A percentile compares a stretch with the other conserved stretches of the same genome.
Evolutionary conservation across 1,140 invertebrate species (phyloP).

Genomic region (Hesperophylax magnus): DNA sequence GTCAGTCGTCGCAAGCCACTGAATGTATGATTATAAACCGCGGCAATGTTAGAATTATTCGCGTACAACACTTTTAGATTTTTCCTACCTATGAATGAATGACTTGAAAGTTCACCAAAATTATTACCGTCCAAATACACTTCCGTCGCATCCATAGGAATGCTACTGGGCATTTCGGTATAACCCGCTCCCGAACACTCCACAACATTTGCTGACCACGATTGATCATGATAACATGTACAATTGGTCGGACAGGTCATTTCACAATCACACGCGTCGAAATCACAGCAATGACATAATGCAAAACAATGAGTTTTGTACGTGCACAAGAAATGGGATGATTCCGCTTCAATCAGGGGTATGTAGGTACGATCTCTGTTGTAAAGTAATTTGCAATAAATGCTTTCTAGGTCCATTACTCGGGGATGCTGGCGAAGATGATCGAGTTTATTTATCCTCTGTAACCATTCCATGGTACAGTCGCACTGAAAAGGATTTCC

Average conservation of each 20-base stretch:
- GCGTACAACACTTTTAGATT: slow-evolving; percentile 88
- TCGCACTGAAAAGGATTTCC: slow-evolving; percentile 91
- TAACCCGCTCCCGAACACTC: slow-evolving; percentile 89
- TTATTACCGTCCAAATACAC: slow-evolving; percentile 94
- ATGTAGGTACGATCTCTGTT: slow-evolving; percentile 85
- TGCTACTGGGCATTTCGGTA: slow-evolving; percentile 84
- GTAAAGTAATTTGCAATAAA: slow-evolving; percentile 92
- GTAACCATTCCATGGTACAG: slow-evolving; percentile 91
- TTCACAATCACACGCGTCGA: slow-evolving; percentile 95
- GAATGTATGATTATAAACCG: slow-evolving; percentile 91
- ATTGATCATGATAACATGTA: slow-evolving; percentile 94
- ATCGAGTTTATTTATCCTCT: slow-evolving; percentile 83
- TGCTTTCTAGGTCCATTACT: slow-evolving; percentile 92
- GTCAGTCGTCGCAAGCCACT: slow-evolving; percentile 85
- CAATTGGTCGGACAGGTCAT: slow-evolving; percentile 96
- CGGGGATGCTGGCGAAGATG: slow-evolving; percentile 86
- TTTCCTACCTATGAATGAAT: slow-evolving; percentile 92
- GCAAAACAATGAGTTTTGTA: slow-evolving; percentile 95
- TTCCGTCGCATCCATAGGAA: slow-evolving; percentile 96
- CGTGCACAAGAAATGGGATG: slow-evolving; percentile 91
- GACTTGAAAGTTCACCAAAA: slow-evolving; percentile 87
- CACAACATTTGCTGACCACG: slow-evolving; percentile 94
- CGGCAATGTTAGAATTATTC: slow-evolving; percentile 89
- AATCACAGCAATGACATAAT: slow-evolving; percentile 94
- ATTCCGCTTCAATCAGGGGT: slow-evolving; percentile 85